Evolutionary conservation across 2,797 vertebrate genomes (phyloP).

Genomic region (Lateolabrax maculatus): DNA sequence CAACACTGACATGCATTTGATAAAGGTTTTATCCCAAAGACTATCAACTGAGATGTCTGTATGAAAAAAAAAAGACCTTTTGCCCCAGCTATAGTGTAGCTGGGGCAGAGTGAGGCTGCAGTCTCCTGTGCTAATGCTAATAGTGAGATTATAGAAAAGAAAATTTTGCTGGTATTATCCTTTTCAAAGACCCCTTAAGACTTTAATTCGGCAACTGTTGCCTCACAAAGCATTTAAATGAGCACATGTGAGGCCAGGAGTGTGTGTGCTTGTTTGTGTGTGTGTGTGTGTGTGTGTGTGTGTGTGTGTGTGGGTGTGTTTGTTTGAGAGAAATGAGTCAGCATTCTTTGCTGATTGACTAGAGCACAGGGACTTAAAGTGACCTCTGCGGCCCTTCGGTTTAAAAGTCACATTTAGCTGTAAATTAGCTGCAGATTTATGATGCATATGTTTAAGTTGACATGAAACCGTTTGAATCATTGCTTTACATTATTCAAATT

Average conservation of each 20-base stretch:
- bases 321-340: constrained; percentile 57
- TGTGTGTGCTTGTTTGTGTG: constrained; percentile 11
- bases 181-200: neutral
- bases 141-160: neutral
- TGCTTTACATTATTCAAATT: neutral
- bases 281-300: neutral
- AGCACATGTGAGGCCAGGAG: too few species aligned
- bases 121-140: constrained; percentile 2
- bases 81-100: constrained; percentile 5
- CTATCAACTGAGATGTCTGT: constrained; percentile 7
- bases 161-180: neutral
- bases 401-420: constrained; percentile 57
- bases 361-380: constrained; percentile 29
- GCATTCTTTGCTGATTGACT: constrained; percentile 57
- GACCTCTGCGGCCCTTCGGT: constrained; percentile 48
- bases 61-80: too few species aligned
- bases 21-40: constrained; percentile 10
- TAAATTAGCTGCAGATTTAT: constrained; percentile 26
- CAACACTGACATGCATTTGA: neutral
- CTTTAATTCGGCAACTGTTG: neutral
- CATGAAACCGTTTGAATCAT: constrained; percentile 2
- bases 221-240: neutral
- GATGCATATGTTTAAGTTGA: constrained; percentile 8
- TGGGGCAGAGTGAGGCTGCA: neutral
- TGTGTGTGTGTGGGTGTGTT: constrained; percentile 17